Evolutionary conservation across 2,888 invertebrate species (phyloP).

Genomic region (Pandemis cinnamomeana): DNA sequence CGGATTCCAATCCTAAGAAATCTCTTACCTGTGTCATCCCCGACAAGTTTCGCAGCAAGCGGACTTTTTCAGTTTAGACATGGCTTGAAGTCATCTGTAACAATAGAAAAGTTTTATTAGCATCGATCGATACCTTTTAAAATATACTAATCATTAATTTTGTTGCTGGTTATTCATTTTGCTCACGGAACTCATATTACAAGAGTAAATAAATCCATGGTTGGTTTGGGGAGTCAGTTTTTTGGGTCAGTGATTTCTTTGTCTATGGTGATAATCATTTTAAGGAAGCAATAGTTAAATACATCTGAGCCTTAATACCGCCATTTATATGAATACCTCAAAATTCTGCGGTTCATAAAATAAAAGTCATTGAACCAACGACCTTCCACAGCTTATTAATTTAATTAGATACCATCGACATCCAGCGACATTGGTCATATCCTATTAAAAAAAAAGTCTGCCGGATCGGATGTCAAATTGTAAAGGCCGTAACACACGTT

Average conservation of each 20-base stretch:
- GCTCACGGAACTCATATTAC: no score
- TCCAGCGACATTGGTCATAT: constrained; percentile 60
- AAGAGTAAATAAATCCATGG: no score
- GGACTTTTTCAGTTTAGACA: constrained; percentile 55
- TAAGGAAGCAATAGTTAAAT: background rate
- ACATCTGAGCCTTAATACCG: background rate
- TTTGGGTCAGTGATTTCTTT: no score
- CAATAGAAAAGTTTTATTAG: constrained; percentile 48
- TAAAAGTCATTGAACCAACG: constrained; percentile 1
- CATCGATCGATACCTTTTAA: background rate
- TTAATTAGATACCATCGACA: constrained; percentile 44
- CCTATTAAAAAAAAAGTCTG: constrained; percentile 55
- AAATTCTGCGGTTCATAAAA: background rate
- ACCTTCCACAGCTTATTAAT: constrained; percentile 35
- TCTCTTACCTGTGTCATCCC: constrained; percentile 60
- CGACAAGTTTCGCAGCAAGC: constrained; percentile 46
- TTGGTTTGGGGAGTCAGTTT: no score
- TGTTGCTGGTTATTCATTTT: no score
- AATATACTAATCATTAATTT: background rate
- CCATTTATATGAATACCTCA: background rate
- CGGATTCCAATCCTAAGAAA: constrained; percentile 6
- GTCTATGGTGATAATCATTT: no score
- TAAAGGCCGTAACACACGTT: constrained; percentile 56
- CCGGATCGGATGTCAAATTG: constrained; percentile 54
- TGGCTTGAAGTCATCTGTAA: constrained; percentile 66